Evolutionary conservation across 2,888 invertebrate genomes (phyloP), one percentile per base, ranked within the genome.

Genomic region (Cephus runcator): DNA sequence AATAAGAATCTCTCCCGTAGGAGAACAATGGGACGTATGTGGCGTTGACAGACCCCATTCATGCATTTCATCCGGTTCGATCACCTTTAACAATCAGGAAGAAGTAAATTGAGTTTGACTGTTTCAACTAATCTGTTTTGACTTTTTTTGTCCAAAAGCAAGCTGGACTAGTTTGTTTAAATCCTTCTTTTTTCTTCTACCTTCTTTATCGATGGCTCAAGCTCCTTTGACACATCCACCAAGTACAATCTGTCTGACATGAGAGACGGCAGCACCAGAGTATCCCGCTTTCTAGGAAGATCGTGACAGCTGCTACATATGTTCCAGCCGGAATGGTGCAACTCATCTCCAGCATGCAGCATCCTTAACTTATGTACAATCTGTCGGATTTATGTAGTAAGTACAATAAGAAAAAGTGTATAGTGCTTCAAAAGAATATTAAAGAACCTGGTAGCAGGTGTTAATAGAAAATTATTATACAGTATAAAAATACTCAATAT

Each of bases 321-420:
- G 90, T 99, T 99, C 99, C 99, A 99, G 0, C 99, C 99, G 71
- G 96, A 95, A 90, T 99, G 99, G 90, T 99, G 99, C 0, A 99
- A 92, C 90, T 99, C 99, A 87, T 99, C 97, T 0, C 95, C 96
- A 4, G 93, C 91, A 81, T 95, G 92, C 12, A 95, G 96, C 86
- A 98, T 96, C 86, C 94, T 94, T 0, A 98, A 94, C 33, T 98
- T 95, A 89, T 97, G 96, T 73, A 99, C 95, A 6, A 99, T 95
- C 98, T 98, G 89, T 1, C 40, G 76, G 68, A 77, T 33, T 56
- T 56, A 56, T 9, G 56, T 56, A 56, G 23, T 56, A 56, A 56
- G 76, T 69, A 36, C 0, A 36, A 34, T 34, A 34, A 40, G 68
- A 30, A 33, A n/a, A 74, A 74, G 30, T 40, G 31, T 30, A 74